Evolutionary conservation across 2,888 invertebrate genomes (phyloP).

Genomic region (Pristionchus arcanus): DNA sequence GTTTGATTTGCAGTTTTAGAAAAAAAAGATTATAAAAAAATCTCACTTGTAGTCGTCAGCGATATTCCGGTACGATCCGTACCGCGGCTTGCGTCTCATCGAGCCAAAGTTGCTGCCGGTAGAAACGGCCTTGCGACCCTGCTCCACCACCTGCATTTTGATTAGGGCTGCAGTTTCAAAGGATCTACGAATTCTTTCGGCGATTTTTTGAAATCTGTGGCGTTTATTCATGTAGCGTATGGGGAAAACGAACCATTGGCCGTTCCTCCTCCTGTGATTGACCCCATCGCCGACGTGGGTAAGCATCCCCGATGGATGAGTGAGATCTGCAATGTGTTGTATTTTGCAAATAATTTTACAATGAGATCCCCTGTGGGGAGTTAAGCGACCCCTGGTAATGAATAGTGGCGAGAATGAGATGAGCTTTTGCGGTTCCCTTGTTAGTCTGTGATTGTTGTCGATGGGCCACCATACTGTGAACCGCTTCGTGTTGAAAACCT

Average conservation of each 20-base stretch:
- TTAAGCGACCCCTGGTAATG: too few species aligned
- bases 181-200: too few species aligned
- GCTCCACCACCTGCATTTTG: conserved; percentile 66
- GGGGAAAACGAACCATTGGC: conserved; percentile 57
- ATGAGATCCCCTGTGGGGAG: too few species aligned
- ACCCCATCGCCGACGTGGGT: conserved; percentile 55
- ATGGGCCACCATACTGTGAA: too few species aligned
- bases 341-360: too few species aligned
- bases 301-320: conserved; percentile 62
- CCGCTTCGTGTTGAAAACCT: too few species aligned
- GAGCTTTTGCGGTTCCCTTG: background rate
- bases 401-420: too few species aligned
- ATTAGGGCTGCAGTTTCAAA: background rate
- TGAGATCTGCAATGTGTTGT: conserved; percentile 61
- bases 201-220: too few species aligned
- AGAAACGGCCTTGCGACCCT: conserved; percentile 63
- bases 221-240: too few species aligned
- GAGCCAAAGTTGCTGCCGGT: conserved; percentile 39
- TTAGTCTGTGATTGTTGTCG: too few species aligned
- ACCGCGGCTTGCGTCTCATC: conserved; percentile 58
- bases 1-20: too few species aligned
- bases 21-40: too few species aligned
- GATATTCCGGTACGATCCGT: conserved; percentile 68
- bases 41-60: conserved; percentile 62
- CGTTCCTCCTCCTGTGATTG: conserved; percentile 58